Base-by-base conservation (phyloP, 92 coral and sea anemone genomes). In the Meandrina meandrites region DNA sequence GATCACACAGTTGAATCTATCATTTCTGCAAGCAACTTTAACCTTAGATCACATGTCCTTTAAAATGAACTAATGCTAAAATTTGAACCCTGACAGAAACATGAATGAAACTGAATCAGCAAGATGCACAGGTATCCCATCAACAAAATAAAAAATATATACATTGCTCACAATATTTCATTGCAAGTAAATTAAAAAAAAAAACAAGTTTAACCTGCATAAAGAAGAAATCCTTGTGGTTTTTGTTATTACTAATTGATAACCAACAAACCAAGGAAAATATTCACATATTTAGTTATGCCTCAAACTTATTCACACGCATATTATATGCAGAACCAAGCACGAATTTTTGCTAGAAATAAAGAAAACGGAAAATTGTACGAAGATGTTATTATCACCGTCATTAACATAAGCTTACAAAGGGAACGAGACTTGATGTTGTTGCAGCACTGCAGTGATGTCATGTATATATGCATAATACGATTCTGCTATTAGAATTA, bases 231-330 rank as follows among this genome's bases (percentile, higher is more conserved):
- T 24, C 86, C 60, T 51, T 82, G 78, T 47, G 76, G 86, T 68
- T 69, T 82, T 47, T 28, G 78, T 82, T 82, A 69, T 82, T 82
- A 82, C 78, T 82, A 68, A 82, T 82, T 69, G 78, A 82, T 82
- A 30, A 69, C 58, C 77, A 69, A 48, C 78, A 82, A 82, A 36
- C 34, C 32, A 15, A 57, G 19, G 84, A 80, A 60, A 60, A 18
- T 35, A 62, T 19, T 62, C 82, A 27, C 17, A 19, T 57, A 58
- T 60, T 51, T 34, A 28, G 82, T 19, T 42, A 30, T 79, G 30
- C 51, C 31, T 60, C 70, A 77, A 77, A 47, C 19, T 22, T 22
- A 37, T 40, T 32, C 5, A 40, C 30, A 75, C 27, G 11, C n/a
- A 9, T 40, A 21, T 30, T 11, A 40, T 48, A 48, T 48, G 9